Evolutionary conservation across 2,113 vertebrate genomes (phyloP).

Genomic region (Egretta garzetta): DNA sequence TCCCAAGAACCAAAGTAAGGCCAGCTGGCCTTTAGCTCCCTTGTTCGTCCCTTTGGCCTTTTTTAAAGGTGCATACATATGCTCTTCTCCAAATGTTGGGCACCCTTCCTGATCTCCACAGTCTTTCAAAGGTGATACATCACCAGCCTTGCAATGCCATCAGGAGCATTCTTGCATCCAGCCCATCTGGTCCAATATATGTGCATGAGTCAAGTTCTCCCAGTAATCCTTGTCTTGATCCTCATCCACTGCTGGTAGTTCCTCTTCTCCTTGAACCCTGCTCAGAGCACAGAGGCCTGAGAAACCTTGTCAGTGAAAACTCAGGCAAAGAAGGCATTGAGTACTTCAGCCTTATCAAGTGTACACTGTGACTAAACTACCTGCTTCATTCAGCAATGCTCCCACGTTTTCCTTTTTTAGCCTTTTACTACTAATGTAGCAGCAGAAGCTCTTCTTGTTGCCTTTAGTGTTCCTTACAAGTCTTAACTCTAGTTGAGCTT

Average conservation of each 20-base stretch:
- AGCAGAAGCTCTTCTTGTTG: not conserved
- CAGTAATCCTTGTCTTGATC: not conserved
- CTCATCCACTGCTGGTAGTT: not conserved
- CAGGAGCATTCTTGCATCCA: not conserved
- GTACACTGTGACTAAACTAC: not conserved
- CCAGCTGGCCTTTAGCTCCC: not conserved
- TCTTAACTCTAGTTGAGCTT: not conserved
- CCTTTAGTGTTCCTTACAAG: not conserved
- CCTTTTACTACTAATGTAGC: not conserved
- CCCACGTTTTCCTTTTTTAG: not conserved
- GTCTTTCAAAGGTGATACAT: not conserved
- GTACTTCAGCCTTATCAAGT: not conserved
- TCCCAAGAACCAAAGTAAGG: not conserved
- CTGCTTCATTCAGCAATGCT: not conserved
- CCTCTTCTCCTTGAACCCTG: not conserved
- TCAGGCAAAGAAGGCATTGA: not conserved
- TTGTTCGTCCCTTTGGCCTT: not conserved
- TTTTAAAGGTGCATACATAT: not conserved
- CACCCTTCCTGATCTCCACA: not conserved
- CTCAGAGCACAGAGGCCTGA: not conserved
- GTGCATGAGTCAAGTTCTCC: not conserved
- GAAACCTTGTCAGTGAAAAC: not conserved
- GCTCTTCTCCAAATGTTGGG: not conserved
- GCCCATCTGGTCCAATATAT: not conserved
- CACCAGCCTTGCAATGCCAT: fast-evolving